A percentile compares a stretch with the other conserved stretches of the same genome.
These are phyloP conservation scores for Megathymus violae DNA, from an alignment of 1,140 invertebrate genomes.

Conservation along the genomic window DNA sequence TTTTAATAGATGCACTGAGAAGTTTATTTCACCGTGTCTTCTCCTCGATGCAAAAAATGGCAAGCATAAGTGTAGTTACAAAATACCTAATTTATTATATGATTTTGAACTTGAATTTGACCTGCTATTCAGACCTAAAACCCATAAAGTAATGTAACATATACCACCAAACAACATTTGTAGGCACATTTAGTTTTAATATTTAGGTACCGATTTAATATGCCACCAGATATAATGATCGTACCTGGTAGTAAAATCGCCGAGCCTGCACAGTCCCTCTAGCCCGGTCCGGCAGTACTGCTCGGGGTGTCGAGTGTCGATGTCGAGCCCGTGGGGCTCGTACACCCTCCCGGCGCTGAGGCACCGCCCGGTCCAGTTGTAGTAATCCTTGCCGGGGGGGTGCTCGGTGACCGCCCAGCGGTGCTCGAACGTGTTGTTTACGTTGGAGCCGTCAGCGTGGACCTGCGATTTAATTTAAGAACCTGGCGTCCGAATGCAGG, in stretches of 20 bases:
- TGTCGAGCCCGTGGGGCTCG: constrained; percentile 91
- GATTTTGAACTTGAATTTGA: no score
- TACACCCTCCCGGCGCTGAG: constrained; percentile 90
- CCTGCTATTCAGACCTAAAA: no score
- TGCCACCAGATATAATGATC: neutral
- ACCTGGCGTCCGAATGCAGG: no score
- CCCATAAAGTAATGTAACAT: no score
- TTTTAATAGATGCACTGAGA: no score
- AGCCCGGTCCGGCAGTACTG: constrained; percentile 83
- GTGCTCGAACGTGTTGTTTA: constrained; percentile 91
- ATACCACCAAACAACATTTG: no score
- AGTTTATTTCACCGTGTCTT: no score
- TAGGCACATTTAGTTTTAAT: no score
- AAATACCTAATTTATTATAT: no score
- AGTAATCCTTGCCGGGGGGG: constrained; percentile 90
- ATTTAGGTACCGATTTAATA: no score
- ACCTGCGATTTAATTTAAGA: constrained; percentile 70
- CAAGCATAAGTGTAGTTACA: no score
- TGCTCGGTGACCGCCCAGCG: constrained; percentile 87
- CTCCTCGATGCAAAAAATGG: no score
- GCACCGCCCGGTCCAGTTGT: constrained; percentile 94
- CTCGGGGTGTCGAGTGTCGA: constrained; percentile 79
- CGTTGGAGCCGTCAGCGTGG: constrained; percentile 92
- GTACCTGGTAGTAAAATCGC: constrained; percentile 85
- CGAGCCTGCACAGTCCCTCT: constrained; percentile 86